Evolutionary conservation across 2,113 vertebrate species (phyloP).

Genomic region (Sitta europaea): DNA sequence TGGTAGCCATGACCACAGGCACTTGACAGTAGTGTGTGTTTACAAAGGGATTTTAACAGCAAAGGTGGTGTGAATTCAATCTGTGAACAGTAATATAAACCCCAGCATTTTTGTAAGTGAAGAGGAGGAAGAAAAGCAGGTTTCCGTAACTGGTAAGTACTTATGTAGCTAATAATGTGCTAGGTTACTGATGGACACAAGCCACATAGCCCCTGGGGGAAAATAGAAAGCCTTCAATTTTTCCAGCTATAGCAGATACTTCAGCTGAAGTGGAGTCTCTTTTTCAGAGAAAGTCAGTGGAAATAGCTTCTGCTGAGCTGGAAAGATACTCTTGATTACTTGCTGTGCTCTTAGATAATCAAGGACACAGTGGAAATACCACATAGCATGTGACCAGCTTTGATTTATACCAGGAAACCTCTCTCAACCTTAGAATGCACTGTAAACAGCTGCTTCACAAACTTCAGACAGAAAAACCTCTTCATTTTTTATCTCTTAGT

Average conservation of each 20-base stretch:
- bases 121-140: background rate
- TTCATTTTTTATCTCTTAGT: background rate
- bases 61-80: background rate
- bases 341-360: conserved; percentile 56
- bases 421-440: background rate
- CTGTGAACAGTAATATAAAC: background rate
- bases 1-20: background rate
- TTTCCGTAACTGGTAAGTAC: background rate
- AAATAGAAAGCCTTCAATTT: conserved; percentile 35
- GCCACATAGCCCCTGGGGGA: background rate
- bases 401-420: conserved; percentile 62
- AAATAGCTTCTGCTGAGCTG: conserved; percentile 48
- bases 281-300: conserved; percentile 9
- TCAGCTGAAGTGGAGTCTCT: conserved; percentile 8
- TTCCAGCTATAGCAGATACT: background rate
- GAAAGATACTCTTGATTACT: conserved; percentile 53
- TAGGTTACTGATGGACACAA: conserved; percentile 13
- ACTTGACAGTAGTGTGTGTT: background rate
- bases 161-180: conserved; percentile 15
- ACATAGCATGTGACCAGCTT: conserved; percentile 15
- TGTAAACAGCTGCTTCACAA: conserved; percentile 56
- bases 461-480: background rate
- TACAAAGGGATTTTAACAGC: background rate
- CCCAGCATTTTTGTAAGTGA: background rate
- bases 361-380: conserved; percentile 51